Conservation (phyloP, 1,140 invertebrate genomes). For the Laupala kohalensis region DNA sequence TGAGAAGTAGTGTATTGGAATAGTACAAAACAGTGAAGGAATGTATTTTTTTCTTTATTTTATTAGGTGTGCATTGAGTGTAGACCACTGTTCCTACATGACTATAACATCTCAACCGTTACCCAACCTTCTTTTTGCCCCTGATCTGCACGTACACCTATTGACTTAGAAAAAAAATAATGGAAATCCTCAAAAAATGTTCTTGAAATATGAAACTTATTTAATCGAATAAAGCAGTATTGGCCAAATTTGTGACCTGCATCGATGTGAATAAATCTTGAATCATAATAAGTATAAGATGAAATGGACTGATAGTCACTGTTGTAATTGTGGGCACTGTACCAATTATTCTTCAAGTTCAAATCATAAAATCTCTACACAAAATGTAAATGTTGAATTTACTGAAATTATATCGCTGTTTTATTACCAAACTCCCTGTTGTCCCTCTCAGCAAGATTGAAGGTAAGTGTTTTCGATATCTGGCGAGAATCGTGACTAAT, state of each 20-base stretch:
- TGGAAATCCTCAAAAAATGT: background rate
- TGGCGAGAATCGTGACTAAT: too few species aligned
- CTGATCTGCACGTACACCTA: background rate
- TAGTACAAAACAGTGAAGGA: background rate
- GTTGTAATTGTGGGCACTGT: background rate
- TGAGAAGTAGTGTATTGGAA: background rate
- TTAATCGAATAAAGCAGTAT: background rate
- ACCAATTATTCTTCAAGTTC: background rate
- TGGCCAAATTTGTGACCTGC: background rate
- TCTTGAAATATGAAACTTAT: background rate
- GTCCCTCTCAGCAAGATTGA: background rate
- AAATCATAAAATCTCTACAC: background rate
- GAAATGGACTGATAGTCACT: background rate
- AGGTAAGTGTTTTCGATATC: background rate
- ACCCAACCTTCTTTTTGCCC: background rate
- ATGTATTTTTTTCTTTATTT: background rate
- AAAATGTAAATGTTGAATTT: background rate
- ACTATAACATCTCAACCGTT: background rate
- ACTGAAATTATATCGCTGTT: background rate
- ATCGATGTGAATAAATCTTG: background rate
- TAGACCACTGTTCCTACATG: background rate
- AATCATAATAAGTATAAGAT: background rate
- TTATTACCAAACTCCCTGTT: background rate
- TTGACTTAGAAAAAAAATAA: too few species aligned
- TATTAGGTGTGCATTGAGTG: background rate